Evolutionary conservation across 2,888 invertebrate genomes (phyloP), one percentile per base, ranked within the genome.

Genomic region (Malacosoma neustria): DNA sequence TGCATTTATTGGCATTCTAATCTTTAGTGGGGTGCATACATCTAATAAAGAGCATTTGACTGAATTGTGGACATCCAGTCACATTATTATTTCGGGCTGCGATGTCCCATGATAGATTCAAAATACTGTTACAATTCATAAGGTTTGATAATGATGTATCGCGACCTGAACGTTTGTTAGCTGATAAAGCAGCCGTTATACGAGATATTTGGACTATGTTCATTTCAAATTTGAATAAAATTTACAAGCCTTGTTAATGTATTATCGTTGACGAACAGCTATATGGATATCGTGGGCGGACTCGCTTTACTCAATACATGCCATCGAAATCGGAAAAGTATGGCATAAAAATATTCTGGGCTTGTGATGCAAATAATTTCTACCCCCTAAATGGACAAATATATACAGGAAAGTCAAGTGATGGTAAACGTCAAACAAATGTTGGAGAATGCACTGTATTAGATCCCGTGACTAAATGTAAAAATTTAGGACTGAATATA

Each of bases 281-380:
- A 32, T 59, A 57, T 45, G 42, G 50, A 11, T 42, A 51, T n/a
- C 56, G 55, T 46, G 44, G 40, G 7, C 46, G 59, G 36, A 61
- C 57, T 37, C 43, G 41, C 35, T 63, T 57, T 49, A 51, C 45
- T 5, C 57, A 61, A 38, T 59, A 57, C 39, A 57, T 64, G 51
- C 44, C 50, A 14, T 57, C 56, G 35, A 63, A 64, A 40, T 54
- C 49, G 0, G 47, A 59, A 36, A 61, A 63, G 43, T 64, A 58
- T 53, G 57, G 55, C 6, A 57, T 56, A 12, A 57, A 56, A 50
- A 61, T 63, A 42, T 61, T 55, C 53, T 33, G 42, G 11, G 30
- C 30, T 9, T 30, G 11, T 30, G 35, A 30, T 30, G 35, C 14
- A 30, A 13, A 30, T 9, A 30, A 11, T n/a, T 13, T 11, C 11